Base-by-base conservation (phyloP, 2,113 vertebrate species). In the Neogale vison region DNA sequence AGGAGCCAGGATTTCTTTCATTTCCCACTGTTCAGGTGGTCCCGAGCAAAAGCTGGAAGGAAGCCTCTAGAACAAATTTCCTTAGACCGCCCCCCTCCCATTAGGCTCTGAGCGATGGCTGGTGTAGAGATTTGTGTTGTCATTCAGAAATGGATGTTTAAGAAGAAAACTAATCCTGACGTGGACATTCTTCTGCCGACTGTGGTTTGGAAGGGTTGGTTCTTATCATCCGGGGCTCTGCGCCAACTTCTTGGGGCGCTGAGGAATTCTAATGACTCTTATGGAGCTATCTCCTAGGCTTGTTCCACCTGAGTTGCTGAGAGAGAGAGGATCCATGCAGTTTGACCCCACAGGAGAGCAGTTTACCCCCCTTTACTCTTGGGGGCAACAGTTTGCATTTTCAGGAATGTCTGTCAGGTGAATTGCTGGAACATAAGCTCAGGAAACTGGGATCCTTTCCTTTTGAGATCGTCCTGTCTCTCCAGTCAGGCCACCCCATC, bases 11-110 rank as follows among this genome's bases (percentile, higher is more conserved):
- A 86, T 92, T 92, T 50, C 76, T 93, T 69, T 94, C 63, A 55
- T 80, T 95, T 82, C 81, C 34, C 91, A 55, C 9, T 67, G 14
- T 96, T 95, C 67, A 29, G 42, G 83, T 94, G 23, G 65, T 72
- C 47, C 42, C n/a, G 24, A 93, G 42, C 90, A 69, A 63, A 80
- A 90, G 39, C 63, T 89, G 36, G 69, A 96, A 69, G 79, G 88
- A 95, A 92, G 52, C 67, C 89, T 93, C 79, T 83, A 82, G 80
- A 83, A 94, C 81, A 90, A 59, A 92, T 87, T 84, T 94, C 63
- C 71, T 69, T 96, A 86, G 72, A 74, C n/a, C 12, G 4, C 42
- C 8, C 45, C 45, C 45, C 45, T 12, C 47, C 63, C 57, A 82
- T 24, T 59, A 69, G 57, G 91, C 47, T 97, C 93, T 80, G 82